Conservation (phyloP, 2,888 invertebrate species). For the Dendrolimus houi region DNA sequence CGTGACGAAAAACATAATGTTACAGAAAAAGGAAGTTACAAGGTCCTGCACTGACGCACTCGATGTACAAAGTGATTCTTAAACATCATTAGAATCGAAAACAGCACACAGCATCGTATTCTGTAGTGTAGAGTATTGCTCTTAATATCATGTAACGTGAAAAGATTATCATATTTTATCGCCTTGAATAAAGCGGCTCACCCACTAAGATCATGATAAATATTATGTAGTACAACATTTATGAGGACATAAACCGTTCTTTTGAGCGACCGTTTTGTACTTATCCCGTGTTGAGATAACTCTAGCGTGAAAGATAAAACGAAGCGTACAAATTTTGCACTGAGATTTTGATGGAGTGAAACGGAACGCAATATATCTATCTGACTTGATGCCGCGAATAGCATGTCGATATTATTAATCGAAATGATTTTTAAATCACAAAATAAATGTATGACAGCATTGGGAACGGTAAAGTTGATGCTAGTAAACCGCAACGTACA, state of each 20-base stretch:
- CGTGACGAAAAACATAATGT: too few relatives aligned
- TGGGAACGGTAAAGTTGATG: too few relatives aligned
- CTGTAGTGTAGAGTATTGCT: too few relatives aligned
- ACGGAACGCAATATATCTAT: conserved; percentile 26
- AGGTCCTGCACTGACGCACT: too few relatives aligned
- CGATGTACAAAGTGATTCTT: too few relatives aligned
- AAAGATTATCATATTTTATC: conserved; percentile 17
- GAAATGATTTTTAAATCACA: too few relatives aligned
- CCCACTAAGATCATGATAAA: conserved; percentile 31
- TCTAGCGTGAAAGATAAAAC: conserved; percentile 45
- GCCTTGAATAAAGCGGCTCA: conserved; percentile 25
- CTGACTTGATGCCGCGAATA: conserved; percentile 2
- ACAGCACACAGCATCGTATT: too few relatives aligned
- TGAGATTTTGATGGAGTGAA: conserved; percentile 42
- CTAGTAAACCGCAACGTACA: too few relatives aligned
- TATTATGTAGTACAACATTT: conserved; percentile 32
- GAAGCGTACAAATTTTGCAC: conserved; percentile 39
- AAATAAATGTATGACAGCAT: too few relatives aligned
- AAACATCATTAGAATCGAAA: too few relatives aligned
- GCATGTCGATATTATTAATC: too few relatives aligned
- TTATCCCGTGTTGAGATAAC: conserved; percentile 30
- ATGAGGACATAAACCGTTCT: conserved; percentile 33
- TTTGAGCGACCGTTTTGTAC: conserved; percentile 34
- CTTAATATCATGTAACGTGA: not conserved
- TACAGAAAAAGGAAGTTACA: too few relatives aligned